A percentile compares a stretch with the other conserved stretches of the same genome.
These are phyloP conservation scores for Ophion ventricosus DNA, from an alignment of 2,888 invertebrate species.

Conservation along the genomic window DNA sequence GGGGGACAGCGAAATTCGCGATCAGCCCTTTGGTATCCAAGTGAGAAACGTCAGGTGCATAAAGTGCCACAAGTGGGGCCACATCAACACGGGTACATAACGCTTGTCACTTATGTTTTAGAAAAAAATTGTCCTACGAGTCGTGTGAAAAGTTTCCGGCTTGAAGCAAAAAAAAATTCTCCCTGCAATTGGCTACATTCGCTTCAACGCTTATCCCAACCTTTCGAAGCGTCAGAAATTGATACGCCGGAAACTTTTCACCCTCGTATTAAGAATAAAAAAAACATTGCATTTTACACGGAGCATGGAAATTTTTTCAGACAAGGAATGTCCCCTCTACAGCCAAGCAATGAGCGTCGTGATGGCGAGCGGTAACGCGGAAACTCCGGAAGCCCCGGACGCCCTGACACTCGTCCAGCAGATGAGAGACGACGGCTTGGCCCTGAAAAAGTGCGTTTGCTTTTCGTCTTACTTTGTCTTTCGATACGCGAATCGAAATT, in stretches of 20 bases:
- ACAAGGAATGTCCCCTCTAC: conserved; percentile 98
- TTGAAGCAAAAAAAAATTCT: too few relatives aligned
- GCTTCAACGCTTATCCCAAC: too few relatives aligned
- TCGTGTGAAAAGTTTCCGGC: too few relatives aligned
- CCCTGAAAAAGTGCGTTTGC: conserved; percentile 89
- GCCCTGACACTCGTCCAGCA: conserved; percentile 92
- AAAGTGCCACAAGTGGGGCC: conserved; percentile 99
- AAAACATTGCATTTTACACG: background rate
- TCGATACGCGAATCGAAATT: background rate
- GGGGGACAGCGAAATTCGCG: conserved; percentile 98
- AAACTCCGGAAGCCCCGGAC: conserved; percentile 88
- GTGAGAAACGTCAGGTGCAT: conserved; percentile 99
- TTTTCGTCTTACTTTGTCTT: background rate
- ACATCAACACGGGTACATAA: conserved; percentile 96
- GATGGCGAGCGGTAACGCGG: conserved; percentile 84
- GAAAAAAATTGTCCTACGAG: too few relatives aligned
- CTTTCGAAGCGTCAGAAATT: too few relatives aligned
- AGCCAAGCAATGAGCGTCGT: conserved; percentile 93
- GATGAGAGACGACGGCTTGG: conserved; percentile 96
- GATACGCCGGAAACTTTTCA: too few relatives aligned
- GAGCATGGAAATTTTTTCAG: conserved; percentile 82
- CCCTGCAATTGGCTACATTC: too few relatives aligned
- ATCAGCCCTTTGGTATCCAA: conserved; percentile 99
- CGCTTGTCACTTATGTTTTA: too few relatives aligned
- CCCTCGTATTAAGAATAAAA: too few relatives aligned